Base-by-base conservation (phyloP, 2,113 vertebrate species). In the Glareola pratincola region DNA sequence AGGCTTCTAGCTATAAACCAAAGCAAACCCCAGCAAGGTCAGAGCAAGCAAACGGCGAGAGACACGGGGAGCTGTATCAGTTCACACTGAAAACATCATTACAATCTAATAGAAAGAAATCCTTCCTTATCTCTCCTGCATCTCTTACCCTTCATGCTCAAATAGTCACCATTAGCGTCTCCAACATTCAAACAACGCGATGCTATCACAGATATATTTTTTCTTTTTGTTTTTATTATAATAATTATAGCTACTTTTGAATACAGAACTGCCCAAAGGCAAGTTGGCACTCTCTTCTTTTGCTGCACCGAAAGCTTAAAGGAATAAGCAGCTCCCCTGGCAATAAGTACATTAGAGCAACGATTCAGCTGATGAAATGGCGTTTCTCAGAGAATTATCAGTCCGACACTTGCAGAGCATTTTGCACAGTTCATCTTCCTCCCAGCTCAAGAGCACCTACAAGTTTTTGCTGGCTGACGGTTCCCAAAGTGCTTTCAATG, bases 91-190 rank as follows among this genome's bases (percentile, higher is more conserved):
- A 94, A 91, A 82, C 43, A 39, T 64, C 94, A 85, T 87, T 87
- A 92, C 48, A 36, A 14, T 32, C 77, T 68, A 48, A 94, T 9
- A 85, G 84, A 39, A 74, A 91, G 51, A 94, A 96, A 96, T 90
- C 77, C 66, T 83, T 88, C 95, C 79, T 84, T 43, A 30, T 88
- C 64, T 54, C 68, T 94, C 77, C 81, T 76, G 90, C 84, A 64
- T 93, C 91, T 78, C 73, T 96, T 63, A 95, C 50, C 94, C 96
- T 95, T 97, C 94, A 96, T 90, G 95, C 95, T 96, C 91, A 92
- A 96, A 30, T 14, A 91, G 77, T 50, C 92, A 94, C 53, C 94
- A 85, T 66, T 79, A 76, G 69, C 1, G 6, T 18, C 84, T 82
- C 69, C 29, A 85, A 60, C 69, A 87, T 39, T 60, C 14, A 51